Conservation (phyloP, 2,113 vertebrate species). For the Neopipo cinnamomea region DNA sequence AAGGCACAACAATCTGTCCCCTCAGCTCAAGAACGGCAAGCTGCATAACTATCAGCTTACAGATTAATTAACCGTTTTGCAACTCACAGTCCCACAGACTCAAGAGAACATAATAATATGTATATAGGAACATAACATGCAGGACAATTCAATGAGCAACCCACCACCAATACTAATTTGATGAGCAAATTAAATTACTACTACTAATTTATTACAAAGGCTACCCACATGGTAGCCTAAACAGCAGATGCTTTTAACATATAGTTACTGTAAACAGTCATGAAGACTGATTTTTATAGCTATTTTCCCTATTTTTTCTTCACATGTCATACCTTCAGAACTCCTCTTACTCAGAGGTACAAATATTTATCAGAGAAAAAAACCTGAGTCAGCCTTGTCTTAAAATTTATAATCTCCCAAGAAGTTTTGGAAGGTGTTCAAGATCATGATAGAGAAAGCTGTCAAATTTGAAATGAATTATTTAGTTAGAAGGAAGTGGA, state of each 20-base stretch:
- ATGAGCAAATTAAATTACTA: too few relatives aligned
- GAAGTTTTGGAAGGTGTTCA: not conserved
- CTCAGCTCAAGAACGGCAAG: too few relatives aligned
- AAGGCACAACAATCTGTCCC: too few relatives aligned
- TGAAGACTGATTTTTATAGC: not conserved
- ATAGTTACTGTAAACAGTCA: not conserved
- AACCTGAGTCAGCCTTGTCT: not conserved
- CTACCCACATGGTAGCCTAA: not conserved
- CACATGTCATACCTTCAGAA: not conserved
- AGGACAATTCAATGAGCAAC: too few relatives aligned
- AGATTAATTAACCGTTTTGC: too few relatives aligned
- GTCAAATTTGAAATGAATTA: not conserved
- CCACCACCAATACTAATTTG: too few relatives aligned
- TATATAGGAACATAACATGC: too few relatives aligned
- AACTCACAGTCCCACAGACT: too few relatives aligned
- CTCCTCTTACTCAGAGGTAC: not conserved
- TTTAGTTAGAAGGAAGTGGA: not conserved
- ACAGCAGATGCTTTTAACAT: not conserved
- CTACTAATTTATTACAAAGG: too few relatives aligned
- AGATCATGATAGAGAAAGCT: not conserved
- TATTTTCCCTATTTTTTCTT: not conserved
- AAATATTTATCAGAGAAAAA: not conserved
- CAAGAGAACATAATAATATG: too few relatives aligned
- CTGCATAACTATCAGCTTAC: too few relatives aligned
- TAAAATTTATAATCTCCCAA: not conserved